A percentile compares a stretch with the other conserved stretches of the same genome.
Conservation (phyloP, 2,797 vertebrate genomes). For the Micropoecilia bifurca region DNA sequence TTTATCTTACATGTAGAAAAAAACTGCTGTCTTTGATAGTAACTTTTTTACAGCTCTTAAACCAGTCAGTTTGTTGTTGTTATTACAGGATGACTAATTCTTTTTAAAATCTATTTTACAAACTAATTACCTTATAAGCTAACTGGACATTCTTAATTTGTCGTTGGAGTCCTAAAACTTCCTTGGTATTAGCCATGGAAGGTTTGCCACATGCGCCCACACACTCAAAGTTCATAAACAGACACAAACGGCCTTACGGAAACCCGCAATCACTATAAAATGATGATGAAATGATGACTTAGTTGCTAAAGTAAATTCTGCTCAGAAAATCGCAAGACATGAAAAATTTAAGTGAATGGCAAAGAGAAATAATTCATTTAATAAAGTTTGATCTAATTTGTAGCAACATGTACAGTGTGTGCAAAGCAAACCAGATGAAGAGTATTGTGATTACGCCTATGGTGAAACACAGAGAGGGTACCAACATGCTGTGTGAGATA, state of each 20-base stretch:
- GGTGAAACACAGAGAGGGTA: neutral
- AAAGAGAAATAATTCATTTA: neutral
- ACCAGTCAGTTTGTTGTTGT: neutral
- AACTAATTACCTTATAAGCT: neutral
- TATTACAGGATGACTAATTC: neutral
- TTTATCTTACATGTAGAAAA: neutral
- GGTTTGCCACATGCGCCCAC: neutral
- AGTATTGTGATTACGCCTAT: neutral
- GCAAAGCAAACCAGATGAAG: neutral
- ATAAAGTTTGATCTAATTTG: neutral
- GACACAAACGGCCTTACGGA: neutral
- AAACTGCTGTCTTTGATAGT: no score
- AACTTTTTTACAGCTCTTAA: neutral
- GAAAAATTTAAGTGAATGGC: neutral
- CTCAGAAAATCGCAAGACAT: neutral
- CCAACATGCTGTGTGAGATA: neutral
- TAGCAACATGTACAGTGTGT: neutral
- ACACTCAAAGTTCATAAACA: neutral
- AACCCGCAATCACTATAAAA: neutral
- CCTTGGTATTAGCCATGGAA: neutral
- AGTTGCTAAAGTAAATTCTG: neutral
- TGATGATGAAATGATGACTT: neutral
- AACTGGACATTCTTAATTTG: neutral
- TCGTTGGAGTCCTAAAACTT: neutral
- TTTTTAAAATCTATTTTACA: neutral